Evolutionary conservation across 2,888 invertebrate genomes (phyloP).

Genomic region (Leptinotarsa peninsularis): DNA sequence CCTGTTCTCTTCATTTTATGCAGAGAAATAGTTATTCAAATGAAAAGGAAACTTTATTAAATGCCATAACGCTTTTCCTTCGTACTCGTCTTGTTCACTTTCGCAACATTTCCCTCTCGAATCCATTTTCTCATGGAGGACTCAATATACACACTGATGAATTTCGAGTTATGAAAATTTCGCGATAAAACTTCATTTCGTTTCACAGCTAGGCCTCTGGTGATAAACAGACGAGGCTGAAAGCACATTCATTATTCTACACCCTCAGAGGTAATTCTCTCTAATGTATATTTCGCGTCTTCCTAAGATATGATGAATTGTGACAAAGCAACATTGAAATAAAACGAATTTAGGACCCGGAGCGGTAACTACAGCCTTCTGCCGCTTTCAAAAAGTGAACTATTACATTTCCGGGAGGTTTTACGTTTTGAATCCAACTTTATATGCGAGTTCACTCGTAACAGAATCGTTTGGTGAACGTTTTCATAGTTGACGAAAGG

Average conservation of each 20-base stretch:
- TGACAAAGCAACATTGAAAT: conserved; percentile 9
- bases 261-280: neutral
- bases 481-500: too few relatives aligned
- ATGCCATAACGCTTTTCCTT: too few relatives aligned
- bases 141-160: neutral
- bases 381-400: neutral
- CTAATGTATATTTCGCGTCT: neutral
- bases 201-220: neutral
- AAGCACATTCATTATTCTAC: conserved; percentile 1
- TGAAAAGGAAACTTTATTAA: too few relatives aligned
- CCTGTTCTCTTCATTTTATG: too few relatives aligned
- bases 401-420: neutral
- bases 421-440: neutral
- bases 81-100: too few relatives aligned
- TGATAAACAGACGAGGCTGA: neutral
- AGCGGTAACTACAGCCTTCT: neutral
- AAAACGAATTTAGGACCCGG: neutral
- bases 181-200: neutral
- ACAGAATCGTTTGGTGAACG: neutral
- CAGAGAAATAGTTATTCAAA: too few relatives aligned
- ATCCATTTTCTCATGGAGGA: neutral
- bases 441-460: neutral
- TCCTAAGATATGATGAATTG: conserved; percentile 4
- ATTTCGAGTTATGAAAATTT: neutral
- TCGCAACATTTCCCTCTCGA: too few relatives aligned